Evolutionary conservation across 37 sponge, comb jelly and placozoan species (phyloP), one percentile per base, ranked within the genome.

Genomic region (Cliona cf. orientalis): DNA sequence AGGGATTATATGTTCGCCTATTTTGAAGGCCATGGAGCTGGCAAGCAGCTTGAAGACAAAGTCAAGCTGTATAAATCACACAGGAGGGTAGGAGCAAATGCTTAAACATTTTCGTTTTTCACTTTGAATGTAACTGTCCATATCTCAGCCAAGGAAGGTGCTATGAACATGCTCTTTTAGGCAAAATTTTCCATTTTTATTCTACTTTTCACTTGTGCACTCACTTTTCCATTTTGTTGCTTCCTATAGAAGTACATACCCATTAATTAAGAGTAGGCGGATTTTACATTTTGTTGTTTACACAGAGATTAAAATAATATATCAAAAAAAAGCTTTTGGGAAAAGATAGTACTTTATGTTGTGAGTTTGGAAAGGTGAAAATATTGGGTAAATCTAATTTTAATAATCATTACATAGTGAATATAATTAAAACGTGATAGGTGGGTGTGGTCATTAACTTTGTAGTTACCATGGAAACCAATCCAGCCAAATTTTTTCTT

Each of bases 1-100:
- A 62, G 84, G 29, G 75, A 74, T 23, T 84, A 84, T 32, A 49
- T 64, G 67, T 40, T 31, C 31, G 76, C 67, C 9, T 84, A 84
- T 37, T 45, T 36, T 4, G 46, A 84, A 64, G 84, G 84, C 75
- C 33, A 23, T 34, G 46, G 21, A 23, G 67, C 58, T 14, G 67
- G 79, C 0, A 26, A 21, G 11, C 29, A 74, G 32, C 33, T 74
- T 6, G 76, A 84, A 42, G 67, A 84, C 6, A 7, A 42, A 23
- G 39, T 74, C 0, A 84, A 79, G 35, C 37, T 58, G 3, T 74
- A 74, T 60, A 74, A 74, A 36, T 74, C 60, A 7, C 75, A 74
- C n/a, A 74, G 75, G 38, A 56, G 75, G 4, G 63, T 25, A 61
- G 22, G 63, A n/a, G 23, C 28, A 5, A 61, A 61, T n/a, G 14